phyloP scores from a whole-genome alignment of 2,888 invertebrate species.

The Germaria angustata region DNA sequence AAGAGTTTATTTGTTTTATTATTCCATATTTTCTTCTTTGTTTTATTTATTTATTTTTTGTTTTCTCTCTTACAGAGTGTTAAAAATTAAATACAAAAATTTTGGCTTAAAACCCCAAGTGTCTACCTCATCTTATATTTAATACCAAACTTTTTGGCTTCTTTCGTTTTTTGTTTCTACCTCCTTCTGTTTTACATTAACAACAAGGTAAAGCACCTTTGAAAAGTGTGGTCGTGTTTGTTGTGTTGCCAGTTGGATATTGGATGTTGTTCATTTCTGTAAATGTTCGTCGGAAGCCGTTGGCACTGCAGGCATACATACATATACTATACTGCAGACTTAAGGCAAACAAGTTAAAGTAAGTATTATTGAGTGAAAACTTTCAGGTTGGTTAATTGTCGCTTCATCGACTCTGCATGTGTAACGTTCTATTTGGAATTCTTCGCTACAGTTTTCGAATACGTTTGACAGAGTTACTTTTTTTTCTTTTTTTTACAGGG shows the following conservation, averaged over 20 bases:
- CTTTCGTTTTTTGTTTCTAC: constrained; percentile 5
- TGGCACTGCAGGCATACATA: constrained; percentile 2
- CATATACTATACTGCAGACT: too few relatives aligned
- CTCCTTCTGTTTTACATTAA: not conserved
- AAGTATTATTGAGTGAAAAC: constrained; percentile 41
- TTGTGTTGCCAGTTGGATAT: constrained; percentile 7
- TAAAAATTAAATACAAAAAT: constrained; percentile 50
- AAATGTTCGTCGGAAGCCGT: constrained; percentile 1
- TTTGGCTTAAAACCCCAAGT: constrained; percentile 54
- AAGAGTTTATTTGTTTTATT: constrained; percentile 44
- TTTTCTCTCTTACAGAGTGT: not conserved
- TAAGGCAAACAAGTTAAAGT: constrained; percentile 17
- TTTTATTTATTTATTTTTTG: not conserved
- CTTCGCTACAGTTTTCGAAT: not conserved
- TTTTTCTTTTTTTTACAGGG: not conserved
- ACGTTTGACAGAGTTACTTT: not conserved
- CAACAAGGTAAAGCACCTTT: constrained; percentile 9
- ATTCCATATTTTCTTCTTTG: not conserved
- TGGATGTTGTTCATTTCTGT: constrained; percentile 21
- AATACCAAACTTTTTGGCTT: constrained; percentile 46
- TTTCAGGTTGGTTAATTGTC: constrained; percentile 57
- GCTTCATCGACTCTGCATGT: constrained; percentile 38
- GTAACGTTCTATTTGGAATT: constrained; percentile 17
- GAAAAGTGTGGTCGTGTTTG: constrained; percentile 32
- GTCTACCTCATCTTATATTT: constrained; percentile 53